phyloP scores from a whole-genome alignment of 1,140 invertebrate species.

The Leucophenga varia region DNA sequence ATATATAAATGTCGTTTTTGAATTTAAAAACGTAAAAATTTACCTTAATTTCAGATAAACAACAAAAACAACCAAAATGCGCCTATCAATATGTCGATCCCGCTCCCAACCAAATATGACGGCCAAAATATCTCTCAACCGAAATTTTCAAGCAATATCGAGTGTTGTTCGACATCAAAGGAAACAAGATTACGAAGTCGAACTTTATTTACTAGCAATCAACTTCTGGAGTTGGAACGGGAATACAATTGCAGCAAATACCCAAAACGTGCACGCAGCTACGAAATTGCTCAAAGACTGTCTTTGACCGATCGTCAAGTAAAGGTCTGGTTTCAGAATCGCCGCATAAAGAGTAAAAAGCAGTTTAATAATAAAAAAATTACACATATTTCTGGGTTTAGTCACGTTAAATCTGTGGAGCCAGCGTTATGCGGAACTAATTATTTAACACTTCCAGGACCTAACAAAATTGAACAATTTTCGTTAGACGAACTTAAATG shows the following conservation, averaged over 20 bases:
- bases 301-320: slow-evolving; percentile 80
- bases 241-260: slow-evolving; percentile 68
- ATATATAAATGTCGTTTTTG: no score
- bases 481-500: not conserved
- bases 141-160: not conserved
- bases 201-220: slow-evolving; percentile 78
- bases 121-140: no score
- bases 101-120: not conserved
- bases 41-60: no score
- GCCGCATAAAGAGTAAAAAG: slow-evolving; percentile 47
- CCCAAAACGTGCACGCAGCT: slow-evolving; percentile 74
- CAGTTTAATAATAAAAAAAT: slow-evolving; percentile 15
- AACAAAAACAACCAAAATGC: no score
- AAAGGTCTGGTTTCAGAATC: slow-evolving; percentile 78
- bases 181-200: slow-evolving; percentile 57
- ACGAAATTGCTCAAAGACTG: slow-evolving; percentile 74
- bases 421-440: no score
- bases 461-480: no score
- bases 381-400: not conserved
- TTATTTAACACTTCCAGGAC: not conserved
- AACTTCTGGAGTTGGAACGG: slow-evolving; percentile 66
- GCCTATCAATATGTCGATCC: not conserved
- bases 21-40: no score
- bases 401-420: not conserved
- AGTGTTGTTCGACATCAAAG: not conserved